These are phyloP conservation scores for Cryptomyrus ogoouensis DNA, from an alignment of 2,113 vertebrate species.

Conservation along the genomic window DNA sequence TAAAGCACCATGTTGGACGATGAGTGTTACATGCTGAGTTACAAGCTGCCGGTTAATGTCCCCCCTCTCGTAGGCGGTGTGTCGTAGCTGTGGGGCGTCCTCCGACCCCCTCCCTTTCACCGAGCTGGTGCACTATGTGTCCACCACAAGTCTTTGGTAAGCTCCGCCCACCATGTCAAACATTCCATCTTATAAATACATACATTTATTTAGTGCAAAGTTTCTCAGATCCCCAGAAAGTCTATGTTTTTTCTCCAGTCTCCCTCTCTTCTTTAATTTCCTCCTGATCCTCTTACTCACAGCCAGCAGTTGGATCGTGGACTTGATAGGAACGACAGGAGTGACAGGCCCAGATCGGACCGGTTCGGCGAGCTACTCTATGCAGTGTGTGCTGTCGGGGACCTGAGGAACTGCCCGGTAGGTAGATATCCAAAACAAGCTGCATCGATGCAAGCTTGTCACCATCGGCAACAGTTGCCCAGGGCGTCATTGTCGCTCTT, in stretches of 20 bases:
- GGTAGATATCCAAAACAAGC: conserved; percentile 39
- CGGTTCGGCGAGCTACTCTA: conserved; percentile 88
- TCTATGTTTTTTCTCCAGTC: not conserved
- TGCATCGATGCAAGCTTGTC: not conserved
- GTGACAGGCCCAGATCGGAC: conserved; percentile 68
- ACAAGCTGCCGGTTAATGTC: conserved; percentile 15
- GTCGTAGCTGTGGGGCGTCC: conserved; percentile 89
- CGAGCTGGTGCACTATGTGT: conserved; percentile 94
- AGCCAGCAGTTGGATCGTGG: conserved; percentile 80
- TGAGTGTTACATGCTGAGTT: conserved; percentile 18
- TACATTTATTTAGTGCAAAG: not conserved
- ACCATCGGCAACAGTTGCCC: not conserved
- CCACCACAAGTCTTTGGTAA: conserved; percentile 94
- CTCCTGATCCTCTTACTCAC: not conserved
- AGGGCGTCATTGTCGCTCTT: not conserved
- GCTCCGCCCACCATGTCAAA: conserved; percentile 22
- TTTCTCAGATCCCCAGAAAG: not conserved
- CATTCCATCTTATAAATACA: not conserved
- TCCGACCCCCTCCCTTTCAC: conserved; percentile 94
- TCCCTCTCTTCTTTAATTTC: not conserved
- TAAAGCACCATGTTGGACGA: conserved; percentile 25
- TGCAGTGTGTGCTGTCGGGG: conserved; percentile 82
- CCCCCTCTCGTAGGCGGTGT: conserved; percentile 70
- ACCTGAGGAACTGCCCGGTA: conserved; percentile 90
- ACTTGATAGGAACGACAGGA: conserved; percentile 67